These are phyloP conservation scores for Pammene fasciana DNA, from an alignment of 2,888 invertebrate genomes.

Conservation along the genomic window DNA sequence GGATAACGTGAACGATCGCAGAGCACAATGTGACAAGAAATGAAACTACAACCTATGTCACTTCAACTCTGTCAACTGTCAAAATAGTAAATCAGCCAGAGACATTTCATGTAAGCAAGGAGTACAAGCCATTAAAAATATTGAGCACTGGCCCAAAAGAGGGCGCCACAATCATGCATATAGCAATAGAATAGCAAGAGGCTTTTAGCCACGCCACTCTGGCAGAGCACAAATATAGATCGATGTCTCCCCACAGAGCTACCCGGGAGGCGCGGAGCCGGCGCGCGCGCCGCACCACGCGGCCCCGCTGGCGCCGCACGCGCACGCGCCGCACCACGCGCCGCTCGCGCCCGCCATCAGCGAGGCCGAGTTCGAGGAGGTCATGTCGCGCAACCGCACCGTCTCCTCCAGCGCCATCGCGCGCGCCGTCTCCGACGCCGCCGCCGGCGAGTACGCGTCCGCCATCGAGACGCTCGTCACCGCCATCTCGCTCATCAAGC, in stretches of 20 bases:
- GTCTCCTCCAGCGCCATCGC: constrained; percentile 99
- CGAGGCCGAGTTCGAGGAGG: constrained; percentile 99
- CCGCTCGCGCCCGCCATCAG: constrained; percentile 80
- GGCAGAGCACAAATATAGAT: no score
- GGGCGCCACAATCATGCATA: no score
- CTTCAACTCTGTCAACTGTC: no score
- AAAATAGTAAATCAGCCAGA: no score
- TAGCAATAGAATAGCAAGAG: no score
- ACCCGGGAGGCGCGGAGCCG: constrained; percentile 56
- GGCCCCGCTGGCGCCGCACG: constrained; percentile 52
- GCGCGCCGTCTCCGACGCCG: constrained; percentile 98
- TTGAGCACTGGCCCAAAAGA: no score
- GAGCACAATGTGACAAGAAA: no score
- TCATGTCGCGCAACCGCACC: constrained; percentile 98
- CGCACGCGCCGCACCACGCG: constrained; percentile 50
- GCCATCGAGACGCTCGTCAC: constrained; percentile 99
- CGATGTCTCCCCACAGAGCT: constrained; percentile 51
- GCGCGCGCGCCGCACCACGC: constrained; percentile 48
- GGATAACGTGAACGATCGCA: no score
- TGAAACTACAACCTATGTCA: no score
- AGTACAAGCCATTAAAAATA: no score
- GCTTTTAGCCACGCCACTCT: no score
- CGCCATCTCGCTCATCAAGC: constrained; percentile 98
- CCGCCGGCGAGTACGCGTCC: constrained; percentile 98
- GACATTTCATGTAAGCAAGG: no score